Percentiles rank a stretch among this genome's conserved stretches.
phyloP scores from a whole-genome alignment of 2,888 invertebrate genomes.

The Piscicola geometra region DNA sequence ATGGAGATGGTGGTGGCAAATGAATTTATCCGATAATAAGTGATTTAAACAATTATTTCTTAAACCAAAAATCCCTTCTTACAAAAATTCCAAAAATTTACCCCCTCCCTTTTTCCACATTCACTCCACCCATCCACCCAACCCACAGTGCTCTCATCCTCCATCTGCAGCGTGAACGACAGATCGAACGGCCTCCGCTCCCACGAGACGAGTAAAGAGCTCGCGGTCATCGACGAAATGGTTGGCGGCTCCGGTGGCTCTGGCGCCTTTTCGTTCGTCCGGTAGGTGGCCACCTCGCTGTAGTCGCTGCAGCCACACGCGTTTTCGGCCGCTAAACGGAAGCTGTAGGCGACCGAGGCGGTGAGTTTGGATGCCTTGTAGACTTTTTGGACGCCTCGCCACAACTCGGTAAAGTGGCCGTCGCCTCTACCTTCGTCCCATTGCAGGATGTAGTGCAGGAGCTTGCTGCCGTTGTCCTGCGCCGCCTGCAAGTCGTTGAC shows the following conservation, averaged over 20 bases:
- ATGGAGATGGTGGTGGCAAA: background rate
- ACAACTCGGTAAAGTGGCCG: slow-evolving; percentile 69
- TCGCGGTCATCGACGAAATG: slow-evolving; percentile 64
- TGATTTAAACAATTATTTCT: background rate
- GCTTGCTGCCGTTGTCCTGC: slow-evolving; percentile 73
- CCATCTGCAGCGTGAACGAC: slow-evolving; percentile 77
- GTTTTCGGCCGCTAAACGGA: slow-evolving; percentile 78
- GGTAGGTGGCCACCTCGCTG: slow-evolving; percentile 55
- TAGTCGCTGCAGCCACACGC: slow-evolving; percentile 62
- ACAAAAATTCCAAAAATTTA: no score
- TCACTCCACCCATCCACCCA: background rate
- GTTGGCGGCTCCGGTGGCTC: slow-evolving; percentile 72
- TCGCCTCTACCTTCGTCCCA: slow-evolving; percentile 54
- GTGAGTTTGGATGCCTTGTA: slow-evolving; percentile 71
- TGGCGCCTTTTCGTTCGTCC: slow-evolving; percentile 76
- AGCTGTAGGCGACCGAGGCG: slow-evolving; percentile 74
- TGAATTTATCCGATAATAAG: background rate
- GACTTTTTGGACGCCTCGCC: slow-evolving; percentile 70
- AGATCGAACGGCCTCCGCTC: slow-evolving; percentile 70
- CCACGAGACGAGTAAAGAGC: slow-evolving; percentile 70
- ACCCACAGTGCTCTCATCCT: slow-evolving; percentile 61
- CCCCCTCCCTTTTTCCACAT: no score
- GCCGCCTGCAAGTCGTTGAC: no score
- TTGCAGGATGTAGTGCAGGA: slow-evolving; percentile 73
- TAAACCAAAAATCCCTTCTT: no score